phyloP scores from a whole-genome alignment of 1,140 invertebrate genomes.

The Drosophila punjabiensis region DNA sequence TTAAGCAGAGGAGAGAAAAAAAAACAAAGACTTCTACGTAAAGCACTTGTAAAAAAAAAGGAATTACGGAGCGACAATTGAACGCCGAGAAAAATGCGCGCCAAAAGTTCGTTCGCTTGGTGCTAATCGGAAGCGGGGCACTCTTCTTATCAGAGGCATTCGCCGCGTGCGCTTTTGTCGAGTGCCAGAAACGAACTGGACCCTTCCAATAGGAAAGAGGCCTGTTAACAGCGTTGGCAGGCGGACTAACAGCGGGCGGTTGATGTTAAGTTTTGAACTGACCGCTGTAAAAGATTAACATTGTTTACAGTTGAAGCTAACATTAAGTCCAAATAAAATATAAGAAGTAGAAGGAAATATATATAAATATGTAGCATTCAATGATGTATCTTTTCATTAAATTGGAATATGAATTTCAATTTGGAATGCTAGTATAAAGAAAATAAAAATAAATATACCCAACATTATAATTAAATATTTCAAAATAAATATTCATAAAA shows the following conservation, averaged over 20 bases:
- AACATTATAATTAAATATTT: too few species aligned
- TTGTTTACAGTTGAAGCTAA: background rate
- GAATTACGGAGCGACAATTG: background rate
- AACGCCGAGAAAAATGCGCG: slow-evolving; percentile 53
- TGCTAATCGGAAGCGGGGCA: background rate
- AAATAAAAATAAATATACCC: too few species aligned
- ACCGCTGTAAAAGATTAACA: background rate
- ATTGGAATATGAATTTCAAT: too few species aligned
- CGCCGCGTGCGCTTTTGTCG: slow-evolving; percentile 33
- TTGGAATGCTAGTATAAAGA: too few species aligned
- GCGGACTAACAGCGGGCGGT: slow-evolving; percentile 8
- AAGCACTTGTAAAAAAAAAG: slow-evolving; percentile 29
- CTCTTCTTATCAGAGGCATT: slow-evolving; percentile 2
- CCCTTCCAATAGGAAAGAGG: slow-evolving; percentile 21
- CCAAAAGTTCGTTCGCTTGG: slow-evolving; percentile 54
- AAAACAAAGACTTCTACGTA: background rate
- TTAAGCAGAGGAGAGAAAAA: background rate
- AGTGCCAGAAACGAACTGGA: slow-evolving; percentile 65
- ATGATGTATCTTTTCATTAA: too few species aligned
- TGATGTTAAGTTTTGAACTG: slow-evolving; percentile 14
- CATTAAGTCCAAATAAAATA: too few species aligned
- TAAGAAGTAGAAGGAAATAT: too few species aligned
- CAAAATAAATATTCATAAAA: background rate
- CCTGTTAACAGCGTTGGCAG: background rate
- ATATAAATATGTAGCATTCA: too few species aligned